Evolutionary conservation across 1,140 invertebrate species (phyloP), one percentile per base, ranked within the genome.

Genomic region (Eciton burchellii): DNA sequence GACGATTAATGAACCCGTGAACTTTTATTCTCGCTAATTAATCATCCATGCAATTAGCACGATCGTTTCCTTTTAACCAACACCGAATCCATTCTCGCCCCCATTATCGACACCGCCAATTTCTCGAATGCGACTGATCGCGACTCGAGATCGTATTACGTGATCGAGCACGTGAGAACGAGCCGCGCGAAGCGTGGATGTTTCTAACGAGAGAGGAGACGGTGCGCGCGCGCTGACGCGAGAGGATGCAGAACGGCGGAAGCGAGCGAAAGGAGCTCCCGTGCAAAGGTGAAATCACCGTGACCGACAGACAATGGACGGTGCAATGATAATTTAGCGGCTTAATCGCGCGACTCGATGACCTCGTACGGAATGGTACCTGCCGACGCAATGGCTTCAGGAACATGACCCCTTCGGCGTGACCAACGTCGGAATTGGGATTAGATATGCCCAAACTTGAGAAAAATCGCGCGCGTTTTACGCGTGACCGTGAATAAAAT

Each of bases 201-300:
- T 60, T 73, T 59, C 70, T 72, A 81, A 81, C 59, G 70, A 71
- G 43, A 49, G 54, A 71, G 24, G 54, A 72, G 77, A 60, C 21
- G 19, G 60, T 41, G 70, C 26, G 66, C 68, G 54, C n/a, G n/a
- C n/a, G n/a, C n/a, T n/a, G n/a, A n/a, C n/a, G n/a, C 26, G 45
- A 77, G 62, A 54, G 49, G 74, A 70, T 70, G 63, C 49, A 82
- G 72, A 74, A 76, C 71, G 57, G 49, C 71, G 81, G 81, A 82
- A 82, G 81, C 59, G 71, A 76, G 71, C 70, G 70, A 82, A 82
- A 74, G 81, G 70, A 74, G 71, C 81, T 74, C 19, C 71, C 43
- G 81, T 82, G 21, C 47, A 74, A 76, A 82, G 60, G 59, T 82
- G 81, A 82, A 82, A 82, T 74, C 81, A 74, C 81, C 70, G 59